These are phyloP conservation scores for Ochlodes sylvanus DNA, from an alignment of 2,888 invertebrate species.

Conservation along the genomic window DNA sequence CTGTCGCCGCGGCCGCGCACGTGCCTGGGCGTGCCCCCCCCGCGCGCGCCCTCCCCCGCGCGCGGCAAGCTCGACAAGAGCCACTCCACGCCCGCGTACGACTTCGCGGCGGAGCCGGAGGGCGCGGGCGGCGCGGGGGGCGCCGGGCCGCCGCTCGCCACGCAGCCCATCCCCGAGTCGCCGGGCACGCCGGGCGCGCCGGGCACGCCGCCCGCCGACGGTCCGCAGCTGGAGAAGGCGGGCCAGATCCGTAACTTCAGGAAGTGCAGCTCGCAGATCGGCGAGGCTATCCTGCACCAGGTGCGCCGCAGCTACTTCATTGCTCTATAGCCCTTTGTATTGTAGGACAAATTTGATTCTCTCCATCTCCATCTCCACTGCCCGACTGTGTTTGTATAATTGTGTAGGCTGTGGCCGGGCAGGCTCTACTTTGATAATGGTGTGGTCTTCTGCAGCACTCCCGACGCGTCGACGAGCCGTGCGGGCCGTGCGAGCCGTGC, in stretches of 20 bases:
- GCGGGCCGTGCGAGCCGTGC: not conserved
- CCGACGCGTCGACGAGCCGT: not conserved
- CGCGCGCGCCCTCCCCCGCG: constrained; percentile 21
- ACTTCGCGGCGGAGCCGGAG: constrained; percentile 77
- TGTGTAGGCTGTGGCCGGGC: too few species aligned
- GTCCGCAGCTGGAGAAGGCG: constrained; percentile 62
- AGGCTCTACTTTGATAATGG: not conserved
- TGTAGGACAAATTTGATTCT: too few species aligned
- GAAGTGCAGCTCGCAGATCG: constrained; percentile 70
- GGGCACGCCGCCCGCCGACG: constrained; percentile 45
- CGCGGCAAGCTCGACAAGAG: constrained; percentile 89
- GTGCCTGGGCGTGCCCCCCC: constrained; percentile 80
- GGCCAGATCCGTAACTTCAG: constrained; percentile 73
- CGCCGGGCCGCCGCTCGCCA: constrained; percentile 18
- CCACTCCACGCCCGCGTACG: constrained; percentile 93
- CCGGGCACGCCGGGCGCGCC: constrained; percentile 49
- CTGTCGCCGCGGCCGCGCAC: constrained; percentile 88
- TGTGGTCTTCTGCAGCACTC: not conserved
- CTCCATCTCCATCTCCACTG: too few species aligned
- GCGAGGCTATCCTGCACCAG: constrained; percentile 65
- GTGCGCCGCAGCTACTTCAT: not conserved
- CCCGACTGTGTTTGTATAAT: too few species aligned
- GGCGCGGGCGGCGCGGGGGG: constrained; percentile 53
- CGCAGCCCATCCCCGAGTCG: constrained; percentile 36
- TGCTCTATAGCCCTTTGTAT: too few species aligned